A percentile compares a stretch with the other conserved stretches of the same genome.
Conservation (phyloP, 2,888 invertebrate species). For the Nasonia oneida region DNA sequence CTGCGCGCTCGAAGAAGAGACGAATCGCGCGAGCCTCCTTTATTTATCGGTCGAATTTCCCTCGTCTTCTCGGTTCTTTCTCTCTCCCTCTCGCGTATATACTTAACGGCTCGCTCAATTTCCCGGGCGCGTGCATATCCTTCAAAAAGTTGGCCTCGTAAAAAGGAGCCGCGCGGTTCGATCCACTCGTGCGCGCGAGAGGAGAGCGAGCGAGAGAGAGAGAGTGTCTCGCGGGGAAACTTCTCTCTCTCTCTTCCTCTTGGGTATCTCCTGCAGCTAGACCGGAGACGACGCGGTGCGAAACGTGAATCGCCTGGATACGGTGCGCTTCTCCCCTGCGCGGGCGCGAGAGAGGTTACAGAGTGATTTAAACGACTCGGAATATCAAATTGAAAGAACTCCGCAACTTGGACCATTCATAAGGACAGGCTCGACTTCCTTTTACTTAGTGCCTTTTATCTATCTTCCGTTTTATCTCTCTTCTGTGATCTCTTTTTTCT, state of each 20-base stretch:
- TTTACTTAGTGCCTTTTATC: conserved; percentile 61
- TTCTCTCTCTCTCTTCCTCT: conserved; percentile 27
- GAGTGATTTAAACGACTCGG: conserved; percentile 68
- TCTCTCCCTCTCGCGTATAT: conserved; percentile 30
- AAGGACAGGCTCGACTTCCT: conserved; percentile 56
- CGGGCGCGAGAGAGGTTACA: conserved; percentile 43
- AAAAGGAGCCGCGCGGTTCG: conserved; percentile 51
- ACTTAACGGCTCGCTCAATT: conserved; percentile 63
- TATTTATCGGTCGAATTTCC: conserved; percentile 63
- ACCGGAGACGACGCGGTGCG: conserved; percentile 25
- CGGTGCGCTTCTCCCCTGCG: conserved; percentile 15
- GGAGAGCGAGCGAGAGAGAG: not conserved
- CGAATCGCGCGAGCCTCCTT: conserved; percentile 47
- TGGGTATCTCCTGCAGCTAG: not conserved
- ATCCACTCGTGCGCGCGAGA: conserved; percentile 4
- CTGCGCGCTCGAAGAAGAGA: conserved; percentile 31
- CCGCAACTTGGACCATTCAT: conserved; percentile 60
- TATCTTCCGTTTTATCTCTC: conserved; percentile 59
- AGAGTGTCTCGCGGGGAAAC: conserved; percentile 32
- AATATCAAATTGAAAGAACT: conserved; percentile 72
- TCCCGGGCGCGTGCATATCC: conserved; percentile 61
- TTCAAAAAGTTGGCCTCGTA: conserved; percentile 65
- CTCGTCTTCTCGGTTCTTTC: conserved; percentile 27
- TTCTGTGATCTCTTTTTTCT: conserved; percentile 37
- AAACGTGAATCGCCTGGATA: conserved; percentile 58